A percentile compares a stretch with the other conserved stretches of the same genome.
Evolutionary conservation across 2,113 vertebrate species (phyloP).

Genomic region (Vombatus ursinus): DNA sequence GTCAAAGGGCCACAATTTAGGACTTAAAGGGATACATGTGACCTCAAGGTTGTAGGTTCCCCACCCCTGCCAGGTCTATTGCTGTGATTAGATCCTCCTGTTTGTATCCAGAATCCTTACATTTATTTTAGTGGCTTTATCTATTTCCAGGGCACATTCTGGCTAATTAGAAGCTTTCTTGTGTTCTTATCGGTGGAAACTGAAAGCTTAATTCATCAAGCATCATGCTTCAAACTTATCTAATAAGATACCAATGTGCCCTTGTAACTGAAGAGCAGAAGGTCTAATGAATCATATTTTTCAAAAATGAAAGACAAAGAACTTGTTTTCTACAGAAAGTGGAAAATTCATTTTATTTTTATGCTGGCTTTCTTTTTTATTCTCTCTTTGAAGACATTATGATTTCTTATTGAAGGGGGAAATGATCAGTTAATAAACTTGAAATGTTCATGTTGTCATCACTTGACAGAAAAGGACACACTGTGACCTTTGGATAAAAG

Average conservation of each 20-base stretch:
- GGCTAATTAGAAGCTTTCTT: slow-evolving; percentile 63
- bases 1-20: too few relatives aligned
- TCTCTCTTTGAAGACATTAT: not conserved
- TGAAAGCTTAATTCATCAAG: slow-evolving; percentile 24
- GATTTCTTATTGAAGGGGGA: not conserved
- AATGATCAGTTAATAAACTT: not conserved
- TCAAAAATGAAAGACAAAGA: not conserved
- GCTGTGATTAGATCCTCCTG: slow-evolving; percentile 11
- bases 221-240: slow-evolving; percentile 20
- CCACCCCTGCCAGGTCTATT: slow-evolving; percentile 1
- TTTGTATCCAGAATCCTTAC: not conserved
- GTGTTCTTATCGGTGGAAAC: slow-evolving; percentile 59
- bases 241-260: not conserved
- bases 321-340: not conserved
- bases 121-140: slow-evolving; percentile 47
- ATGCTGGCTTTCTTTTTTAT: not conserved
- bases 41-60: too few relatives aligned
- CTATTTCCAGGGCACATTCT: slow-evolving; percentile 35
- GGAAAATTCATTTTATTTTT: slow-evolving; percentile 13
- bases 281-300: not conserved
- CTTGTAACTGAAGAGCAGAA: slow-evolving; percentile 29
- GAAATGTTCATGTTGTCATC: not conserved
- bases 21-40: too few relatives aligned
- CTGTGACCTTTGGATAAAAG: not conserved
- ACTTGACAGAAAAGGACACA: not conserved